Evolutionary conservation across 2,888 invertebrate species (phyloP), one percentile per base, ranked within the genome.

Genomic region (Griposia aprilina): DNA sequence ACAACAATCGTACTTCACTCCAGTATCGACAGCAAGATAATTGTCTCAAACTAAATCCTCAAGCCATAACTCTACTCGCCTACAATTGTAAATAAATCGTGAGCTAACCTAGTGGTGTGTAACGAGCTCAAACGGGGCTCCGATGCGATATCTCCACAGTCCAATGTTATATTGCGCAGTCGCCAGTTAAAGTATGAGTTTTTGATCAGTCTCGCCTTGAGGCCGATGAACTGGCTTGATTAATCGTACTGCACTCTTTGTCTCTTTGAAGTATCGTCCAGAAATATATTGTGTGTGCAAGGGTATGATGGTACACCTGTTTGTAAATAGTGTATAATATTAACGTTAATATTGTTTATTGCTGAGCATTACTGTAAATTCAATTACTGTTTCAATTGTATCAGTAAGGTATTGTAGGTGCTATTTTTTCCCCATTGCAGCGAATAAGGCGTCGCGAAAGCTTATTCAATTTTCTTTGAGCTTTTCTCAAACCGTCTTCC

Each of bases 151-250:
- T 95, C 94, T 95, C 94, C 30, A 83, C 84, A 84, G 83, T 81
- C 85, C 91, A 94, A 93, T 93, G 93, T 94, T 94, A 95, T 95
- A 95, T 94, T 92, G 94, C 90, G 81, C 89, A 92, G 93, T 92
- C 92, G 74, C 76, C 80, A 52, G 65, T 81, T 87, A 76, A 93
- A 94, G 93, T 93, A 94, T 92, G 90, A 93, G 93, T 92, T 94
- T 94, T 94, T 94, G 94, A 95, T 95, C 94, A 94, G 90, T 89
- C 92, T 91, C 93, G 91, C 92, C 94, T 94, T 92, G 92, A 87
- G 95, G 94, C 91, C 94, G 92, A 93, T 94, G 95, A 95, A 94
- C 95, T 87, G 90, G 77, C 87, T 93, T 92, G 93, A 91, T 94
- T 95, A 94, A 94, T 94, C 93, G 93, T 89, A 88, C 90, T 89